These are phyloP conservation scores for Thunnus albacares DNA, from an alignment of 2,797 vertebrate genomes.

Conservation along the genomic window DNA sequence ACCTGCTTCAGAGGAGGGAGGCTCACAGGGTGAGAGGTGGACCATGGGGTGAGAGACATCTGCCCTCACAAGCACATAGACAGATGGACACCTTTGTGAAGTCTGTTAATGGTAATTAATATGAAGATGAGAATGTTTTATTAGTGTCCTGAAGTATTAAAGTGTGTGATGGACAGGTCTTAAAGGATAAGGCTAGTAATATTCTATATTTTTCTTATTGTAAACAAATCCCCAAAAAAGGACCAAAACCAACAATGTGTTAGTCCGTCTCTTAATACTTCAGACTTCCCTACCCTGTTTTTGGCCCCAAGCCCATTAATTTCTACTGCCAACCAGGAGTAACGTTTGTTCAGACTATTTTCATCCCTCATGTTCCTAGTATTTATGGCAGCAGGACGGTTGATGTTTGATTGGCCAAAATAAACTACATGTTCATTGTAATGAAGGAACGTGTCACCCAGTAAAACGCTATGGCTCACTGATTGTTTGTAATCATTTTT, in stretches of 20 bases:
- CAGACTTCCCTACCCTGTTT: too few species aligned
- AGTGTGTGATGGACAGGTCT: not conserved
- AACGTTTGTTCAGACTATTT: too few species aligned
- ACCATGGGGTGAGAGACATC: conserved; percentile 81
- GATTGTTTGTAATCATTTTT: too few species aligned
- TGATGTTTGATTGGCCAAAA: too few species aligned
- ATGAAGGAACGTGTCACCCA: too few species aligned
- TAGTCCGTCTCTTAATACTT: not conserved
- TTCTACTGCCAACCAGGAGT: not conserved
- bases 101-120: conserved; percentile 74
- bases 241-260: not conserved
- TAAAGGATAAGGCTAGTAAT: not conserved
- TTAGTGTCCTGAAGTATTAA: conserved; percentile 25
- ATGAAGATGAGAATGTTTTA: conserved; percentile 60
- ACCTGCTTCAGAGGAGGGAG: conserved; percentile 68
- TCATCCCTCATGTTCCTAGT: too few species aligned
- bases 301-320: not conserved
- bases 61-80: conserved; percentile 79
- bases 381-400: too few species aligned
- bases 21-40: conserved; percentile 72
- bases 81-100: conserved; percentile 82
- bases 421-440: too few species aligned
- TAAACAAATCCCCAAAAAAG: conserved; percentile 6
- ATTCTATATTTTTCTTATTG: not conserved
- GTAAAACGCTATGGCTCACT: too few species aligned